Conservation (phyloP, 2,888 invertebrate species). For the Rutpela maculata region DNA sequence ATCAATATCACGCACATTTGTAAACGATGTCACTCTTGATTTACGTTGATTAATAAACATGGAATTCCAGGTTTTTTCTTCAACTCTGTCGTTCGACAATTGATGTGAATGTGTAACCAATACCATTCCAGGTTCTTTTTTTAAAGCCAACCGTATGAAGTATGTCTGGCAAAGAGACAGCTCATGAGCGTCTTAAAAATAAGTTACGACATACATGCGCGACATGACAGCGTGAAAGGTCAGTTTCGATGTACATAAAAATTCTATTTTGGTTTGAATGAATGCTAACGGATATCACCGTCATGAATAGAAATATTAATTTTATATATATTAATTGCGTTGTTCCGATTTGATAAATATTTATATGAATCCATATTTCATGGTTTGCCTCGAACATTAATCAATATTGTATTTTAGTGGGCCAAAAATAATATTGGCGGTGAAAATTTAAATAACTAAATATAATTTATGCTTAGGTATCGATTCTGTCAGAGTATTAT, state of each 20-base stretch:
- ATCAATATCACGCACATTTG: no score
- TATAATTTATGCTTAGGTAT: not conserved
- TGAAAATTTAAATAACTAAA: not conserved
- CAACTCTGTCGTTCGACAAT: not conserved
- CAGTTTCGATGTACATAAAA: constrained; percentile 12
- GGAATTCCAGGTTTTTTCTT: not conserved
- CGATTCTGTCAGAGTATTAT: constrained; percentile 1
- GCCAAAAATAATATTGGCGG: constrained; percentile 8
- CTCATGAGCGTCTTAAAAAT: constrained; percentile 1
- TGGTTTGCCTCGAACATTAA: not conserved
- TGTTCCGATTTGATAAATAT: not conserved
- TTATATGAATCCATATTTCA: not conserved
- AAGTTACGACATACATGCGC: not conserved
- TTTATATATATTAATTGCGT: not conserved
- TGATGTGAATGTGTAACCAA: not conserved
- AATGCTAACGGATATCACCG: not conserved
- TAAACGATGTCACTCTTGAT: no score
- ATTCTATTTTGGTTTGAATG: constrained; percentile 16
- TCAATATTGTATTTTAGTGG: constrained; percentile 9
- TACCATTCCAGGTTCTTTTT: not conserved
- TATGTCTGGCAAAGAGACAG: not conserved
- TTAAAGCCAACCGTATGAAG: not conserved
- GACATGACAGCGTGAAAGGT: constrained; percentile 6
- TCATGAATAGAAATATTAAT: constrained; percentile 7
- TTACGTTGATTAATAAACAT: no score